Evolutionary conservation across 2,797 vertebrate species (phyloP), one percentile per base, ranked within the genome.

Genomic region (Tragopan temminckii): DNA sequence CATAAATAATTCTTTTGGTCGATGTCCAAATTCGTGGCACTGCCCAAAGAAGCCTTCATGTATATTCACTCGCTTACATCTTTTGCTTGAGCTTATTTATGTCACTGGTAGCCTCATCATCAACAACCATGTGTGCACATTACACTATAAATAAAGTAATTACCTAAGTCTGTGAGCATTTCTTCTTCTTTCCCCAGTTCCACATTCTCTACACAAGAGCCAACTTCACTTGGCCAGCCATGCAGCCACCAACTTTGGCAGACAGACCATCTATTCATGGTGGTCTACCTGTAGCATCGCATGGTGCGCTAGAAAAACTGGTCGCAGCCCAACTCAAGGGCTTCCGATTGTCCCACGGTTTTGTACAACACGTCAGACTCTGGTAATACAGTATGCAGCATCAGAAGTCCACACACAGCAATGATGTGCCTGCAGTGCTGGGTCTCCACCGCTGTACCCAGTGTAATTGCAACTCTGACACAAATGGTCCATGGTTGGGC

Each of bases 31-130:
- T 97, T 94, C n/a, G 75, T 94, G 92, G 84, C 95, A 97, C 95
- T 97, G 96, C 89, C 96, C 96, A 95, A 95, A 97, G 97, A 96
- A 89, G 93, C 83, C 85, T 96, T 96, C 80, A 94, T 92, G 83
- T 97, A 90, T 97, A 97, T 94, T 93, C 87, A 97, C 95, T 98
- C 67, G 97, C 97, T 97, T 98, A 94, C 90, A 95, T 97, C 94
- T 96, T 95, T 95, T 90, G 96, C 96, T 97, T 94, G 89, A 95
- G 95, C 98, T 98, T 97, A 97, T 98, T 97, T 97, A 97, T 97
- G 93, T 94, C 97, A 97, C 94, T 89, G 95, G 96, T 97, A 97
- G 95, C 96, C 95, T 96, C 95, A 90, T 70, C 86, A 92, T 53
- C 90, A 94, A 95, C 94, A 96, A 88, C 93, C 97, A 92, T 93